phyloP scores from a whole-genome alignment of 2,797 vertebrate species.

The Hydrophis major region DNA sequence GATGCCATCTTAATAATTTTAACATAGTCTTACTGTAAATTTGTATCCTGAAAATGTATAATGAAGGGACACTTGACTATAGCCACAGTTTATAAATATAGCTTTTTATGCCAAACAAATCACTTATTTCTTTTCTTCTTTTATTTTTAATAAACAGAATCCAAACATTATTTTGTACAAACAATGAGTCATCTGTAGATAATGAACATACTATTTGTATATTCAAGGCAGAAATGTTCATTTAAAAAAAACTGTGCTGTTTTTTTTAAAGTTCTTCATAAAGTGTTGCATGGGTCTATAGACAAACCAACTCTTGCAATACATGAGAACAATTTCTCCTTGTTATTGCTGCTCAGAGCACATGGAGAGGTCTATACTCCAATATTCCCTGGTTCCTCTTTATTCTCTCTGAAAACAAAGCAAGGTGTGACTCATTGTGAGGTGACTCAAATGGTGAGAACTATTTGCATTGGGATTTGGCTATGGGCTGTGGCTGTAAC shows the following conservation, averaged over 20 bases:
- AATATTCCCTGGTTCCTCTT: not conserved
- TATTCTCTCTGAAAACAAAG: not conserved
- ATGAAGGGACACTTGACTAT: slow-evolving; percentile 34
- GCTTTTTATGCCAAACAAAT: slow-evolving; percentile 31
- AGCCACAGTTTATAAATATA: slow-evolving; percentile 31
- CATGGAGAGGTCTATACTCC: not conserved
- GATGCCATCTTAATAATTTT: slow-evolving; percentile 35
- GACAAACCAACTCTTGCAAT: not conserved
- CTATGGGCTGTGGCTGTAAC: not conserved
- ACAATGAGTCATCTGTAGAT: slow-evolving; percentile 18
- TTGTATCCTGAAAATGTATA: slow-evolving; percentile 43
- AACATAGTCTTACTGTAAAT: slow-evolving; percentile 47
- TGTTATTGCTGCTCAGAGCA: not conserved
- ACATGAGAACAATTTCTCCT: not conserved
- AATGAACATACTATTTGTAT: slow-evolving; percentile 21
- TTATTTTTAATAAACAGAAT: slow-evolving; percentile 15
- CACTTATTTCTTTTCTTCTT: slow-evolving; percentile 8
- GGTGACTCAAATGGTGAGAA: not conserved
- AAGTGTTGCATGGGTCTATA: not conserved
- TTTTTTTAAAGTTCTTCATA: not conserved
- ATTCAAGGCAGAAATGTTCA: not conserved
- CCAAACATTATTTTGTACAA: slow-evolving; percentile 14
- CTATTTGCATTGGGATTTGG: not conserved
- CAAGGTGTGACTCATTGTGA: not conserved
- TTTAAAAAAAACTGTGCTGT: not conserved